Conservation (phyloP, 2,113 vertebrate species). For the Terrapene triunguis region DNA sequence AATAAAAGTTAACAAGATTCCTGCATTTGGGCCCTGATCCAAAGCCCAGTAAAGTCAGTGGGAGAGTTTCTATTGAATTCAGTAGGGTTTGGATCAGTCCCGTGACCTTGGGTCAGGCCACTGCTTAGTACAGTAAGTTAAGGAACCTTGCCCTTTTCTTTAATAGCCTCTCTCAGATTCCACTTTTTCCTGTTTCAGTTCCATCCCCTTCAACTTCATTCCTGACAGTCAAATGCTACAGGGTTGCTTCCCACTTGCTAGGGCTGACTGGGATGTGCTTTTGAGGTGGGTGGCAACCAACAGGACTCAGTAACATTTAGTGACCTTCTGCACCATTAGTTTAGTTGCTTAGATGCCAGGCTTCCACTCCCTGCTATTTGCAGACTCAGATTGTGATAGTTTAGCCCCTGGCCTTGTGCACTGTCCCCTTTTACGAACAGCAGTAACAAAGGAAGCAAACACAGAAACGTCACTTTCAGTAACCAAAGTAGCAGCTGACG, state of each 20-base stretch:
- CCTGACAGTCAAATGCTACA: not conserved
- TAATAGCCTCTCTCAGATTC: slow-evolving; percentile 21
- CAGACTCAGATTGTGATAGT: not conserved
- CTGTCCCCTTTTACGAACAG: not conserved
- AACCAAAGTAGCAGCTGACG: not conserved
- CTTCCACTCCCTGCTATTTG: not conserved
- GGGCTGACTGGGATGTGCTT: not conserved
- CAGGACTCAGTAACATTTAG: not conserved
- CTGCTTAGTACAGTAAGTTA: not conserved
- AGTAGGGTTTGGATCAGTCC: not conserved
- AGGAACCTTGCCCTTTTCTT: not conserved
- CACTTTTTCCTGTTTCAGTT: slow-evolving; percentile 35
- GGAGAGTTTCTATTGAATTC: not conserved
- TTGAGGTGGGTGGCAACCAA: not conserved
- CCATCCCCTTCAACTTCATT: not conserved
- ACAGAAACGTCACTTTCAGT: not conserved
- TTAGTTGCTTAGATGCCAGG: not conserved
- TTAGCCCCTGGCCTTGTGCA: too few species aligned
- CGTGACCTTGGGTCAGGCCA: rapidly evolving
- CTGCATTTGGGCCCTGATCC: not conserved
- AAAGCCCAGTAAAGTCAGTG: not conserved
- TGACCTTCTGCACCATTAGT: not conserved
- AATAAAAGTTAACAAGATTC: not conserved
- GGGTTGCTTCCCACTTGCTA: not conserved
- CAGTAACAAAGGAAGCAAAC: not conserved